phyloP scores from a whole-genome alignment of 2,797 vertebrate genomes.

The Pygocentrus nattereri region DNA sequence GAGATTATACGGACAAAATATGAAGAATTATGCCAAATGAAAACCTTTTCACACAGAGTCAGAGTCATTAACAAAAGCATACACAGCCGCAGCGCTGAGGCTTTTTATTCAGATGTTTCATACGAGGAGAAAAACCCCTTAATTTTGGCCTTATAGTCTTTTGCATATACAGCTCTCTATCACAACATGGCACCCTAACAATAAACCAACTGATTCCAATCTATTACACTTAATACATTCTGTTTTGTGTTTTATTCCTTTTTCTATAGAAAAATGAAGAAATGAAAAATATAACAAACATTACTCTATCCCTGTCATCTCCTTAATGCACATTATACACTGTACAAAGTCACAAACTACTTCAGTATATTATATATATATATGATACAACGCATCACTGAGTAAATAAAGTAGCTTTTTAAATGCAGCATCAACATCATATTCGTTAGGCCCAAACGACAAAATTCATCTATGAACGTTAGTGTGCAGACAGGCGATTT shows the following conservation, averaged over 20 bases:
- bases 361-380: not conserved
- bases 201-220: constrained; percentile 4
- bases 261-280: constrained; percentile 48
- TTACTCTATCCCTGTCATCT: constrained; percentile 38
- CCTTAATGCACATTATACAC: constrained; percentile 36
- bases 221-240: constrained; percentile 17
- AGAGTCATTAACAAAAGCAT: not conserved
- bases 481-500: no score
- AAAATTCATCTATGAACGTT: constrained; percentile 1
- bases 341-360: constrained; percentile 44
- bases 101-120: constrained; percentile 24
- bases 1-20: no score
- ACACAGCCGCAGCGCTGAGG: not conserved
- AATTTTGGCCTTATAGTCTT: not conserved
- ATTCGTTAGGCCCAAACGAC: not conserved
- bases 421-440: constrained; percentile 9
- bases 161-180: constrained; percentile 15
- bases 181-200: constrained; percentile 1
- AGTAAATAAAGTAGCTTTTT: not conserved
- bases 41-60: no score
- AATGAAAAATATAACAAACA: constrained; percentile 54
- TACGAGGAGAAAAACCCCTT: not conserved
- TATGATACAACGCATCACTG: constrained; percentile 17
- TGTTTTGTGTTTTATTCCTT: not conserved
- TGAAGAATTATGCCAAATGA: no score